Base-by-base conservation (phyloP, 2,797 vertebrate genomes). In the Halcyon chelicuti region DNA sequence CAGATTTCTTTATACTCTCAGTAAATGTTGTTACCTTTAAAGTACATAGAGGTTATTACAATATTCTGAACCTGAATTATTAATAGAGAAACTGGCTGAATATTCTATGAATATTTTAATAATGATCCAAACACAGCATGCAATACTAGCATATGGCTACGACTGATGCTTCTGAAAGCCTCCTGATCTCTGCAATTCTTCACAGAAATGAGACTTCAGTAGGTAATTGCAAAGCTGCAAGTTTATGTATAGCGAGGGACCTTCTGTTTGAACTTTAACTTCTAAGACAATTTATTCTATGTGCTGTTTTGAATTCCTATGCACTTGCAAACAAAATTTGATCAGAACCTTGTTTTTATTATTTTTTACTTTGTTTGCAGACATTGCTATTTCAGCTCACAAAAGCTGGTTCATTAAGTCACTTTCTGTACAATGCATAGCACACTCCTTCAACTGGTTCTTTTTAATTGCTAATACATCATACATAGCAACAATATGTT, bases 51-150 rank as follows among this genome's bases (percentile, higher is more conserved):
- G 55, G 19, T 89, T 94, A 93, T 77, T 89, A 89, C 91, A 95
- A 83, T 85, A 93, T 93, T 94, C 89, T 54, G 23, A 87, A 87
- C 7, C 44, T 94, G 80, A 89, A 96, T 95, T 93, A 97, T 94
- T 93, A 96, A 96, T 85, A 58, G 65, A 37, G 49, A 82, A 94
- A 92, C 67, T 85, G 77, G 78, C 28, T 88, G 84, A 95, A 94
- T 92, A 89, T 71, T 95, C 86, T 55, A 91, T 89, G 86, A 96
- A 92, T 95, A 94, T 95, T 95, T 94, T 79, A 97, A 93, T 93
- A 92, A 93, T 15, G 55, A 91, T 95, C 55, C 86, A 86, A 88
- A 94, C 84, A 62, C 62, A 65, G 82, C 65, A 70, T 47, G 73
- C 67, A 94, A 57, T 60, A 58, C 57, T 33, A 92, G 63, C 55